Evolutionary conservation across 2,113 vertebrate species (phyloP).

Genomic region (Rhinoderma darwinii): DNA sequence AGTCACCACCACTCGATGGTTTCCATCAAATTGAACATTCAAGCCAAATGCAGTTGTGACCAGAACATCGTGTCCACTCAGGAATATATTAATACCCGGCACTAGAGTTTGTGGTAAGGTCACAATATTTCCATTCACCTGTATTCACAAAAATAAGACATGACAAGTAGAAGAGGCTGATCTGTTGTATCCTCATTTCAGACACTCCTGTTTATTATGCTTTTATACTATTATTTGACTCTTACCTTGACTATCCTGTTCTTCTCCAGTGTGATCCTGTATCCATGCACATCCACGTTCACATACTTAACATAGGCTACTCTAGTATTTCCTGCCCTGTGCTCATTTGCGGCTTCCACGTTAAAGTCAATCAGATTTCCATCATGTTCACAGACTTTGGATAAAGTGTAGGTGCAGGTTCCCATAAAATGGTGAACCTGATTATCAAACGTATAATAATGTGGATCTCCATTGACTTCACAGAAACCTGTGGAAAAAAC

Average conservation of each 20-base stretch:
- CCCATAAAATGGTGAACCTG: conserved; percentile 65
- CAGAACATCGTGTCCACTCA: conserved; percentile 65
- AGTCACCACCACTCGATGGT: conserved; percentile 63
- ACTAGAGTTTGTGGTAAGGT: conserved; percentile 62
- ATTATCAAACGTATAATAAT: conserved; percentile 65
- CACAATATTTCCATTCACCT: conserved; percentile 66
- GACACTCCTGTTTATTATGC: background rate
- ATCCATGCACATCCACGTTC: conserved; percentile 60
- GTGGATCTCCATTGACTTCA: conserved; percentile 58
- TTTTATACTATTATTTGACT: background rate
- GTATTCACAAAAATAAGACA: background rate
- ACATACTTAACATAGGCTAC: conserved; percentile 64
- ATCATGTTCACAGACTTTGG: conserved; percentile 56
- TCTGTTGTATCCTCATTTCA: background rate
- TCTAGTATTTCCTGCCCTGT: conserved; percentile 35
- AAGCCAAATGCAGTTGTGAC: conserved; percentile 67
- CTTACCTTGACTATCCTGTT: conserved; percentile 64
- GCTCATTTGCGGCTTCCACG: conserved; percentile 63
- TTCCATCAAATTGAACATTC: conserved; percentile 69
- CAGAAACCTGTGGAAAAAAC: conserved; percentile 46
- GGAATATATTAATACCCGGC: conserved; percentile 24
- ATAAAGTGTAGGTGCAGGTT: conserved; percentile 63
- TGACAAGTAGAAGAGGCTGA: background rate
- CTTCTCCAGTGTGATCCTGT: conserved; percentile 68
- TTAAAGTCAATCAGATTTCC: conserved; percentile 64